These are phyloP conservation scores for Ptiloglossa arizonensis DNA, from an alignment of 1,140 invertebrate genomes.

Conservation along the genomic window DNA sequence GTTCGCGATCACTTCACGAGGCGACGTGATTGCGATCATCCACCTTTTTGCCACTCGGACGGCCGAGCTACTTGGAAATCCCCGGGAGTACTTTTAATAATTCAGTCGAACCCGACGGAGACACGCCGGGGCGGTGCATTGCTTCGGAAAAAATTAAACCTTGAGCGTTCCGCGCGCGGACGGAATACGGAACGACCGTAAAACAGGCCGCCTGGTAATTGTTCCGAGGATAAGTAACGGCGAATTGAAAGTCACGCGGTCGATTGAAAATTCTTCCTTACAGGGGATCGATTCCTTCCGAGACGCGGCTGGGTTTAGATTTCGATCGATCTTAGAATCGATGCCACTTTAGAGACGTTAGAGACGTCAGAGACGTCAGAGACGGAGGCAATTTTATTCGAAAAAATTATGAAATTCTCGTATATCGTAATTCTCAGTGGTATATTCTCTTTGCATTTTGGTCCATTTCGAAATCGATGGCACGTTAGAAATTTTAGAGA, in stretches of 20 bases:
- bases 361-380: no score
- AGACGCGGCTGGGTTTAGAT: neutral
- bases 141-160: constrained; percentile 32
- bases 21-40: constrained; percentile 66
- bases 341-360: no score
- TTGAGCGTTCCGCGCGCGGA: neutral
- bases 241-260: constrained; percentile 32
- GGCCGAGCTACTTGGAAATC: constrained; percentile 51
- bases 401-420: no score
- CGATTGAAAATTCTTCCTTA: neutral
- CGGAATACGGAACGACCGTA: constrained; percentile 41
- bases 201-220: constrained; percentile 38
- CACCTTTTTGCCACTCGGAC: constrained; percentile 39
- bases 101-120: constrained; percentile 39
- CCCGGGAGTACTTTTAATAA: constrained; percentile 51
- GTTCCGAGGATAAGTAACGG: constrained; percentile 40
- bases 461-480: no score
- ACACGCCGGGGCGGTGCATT: constrained; percentile 21
- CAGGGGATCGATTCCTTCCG: neutral
- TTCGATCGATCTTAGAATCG: neutral
- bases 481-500: no score
- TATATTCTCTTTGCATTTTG: no score
- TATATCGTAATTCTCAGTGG: no score
- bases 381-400: no score
- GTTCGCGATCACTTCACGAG: constrained; percentile 64